Conservation (phyloP, 2,113 vertebrate species). For the Piprites chloris region DNA sequence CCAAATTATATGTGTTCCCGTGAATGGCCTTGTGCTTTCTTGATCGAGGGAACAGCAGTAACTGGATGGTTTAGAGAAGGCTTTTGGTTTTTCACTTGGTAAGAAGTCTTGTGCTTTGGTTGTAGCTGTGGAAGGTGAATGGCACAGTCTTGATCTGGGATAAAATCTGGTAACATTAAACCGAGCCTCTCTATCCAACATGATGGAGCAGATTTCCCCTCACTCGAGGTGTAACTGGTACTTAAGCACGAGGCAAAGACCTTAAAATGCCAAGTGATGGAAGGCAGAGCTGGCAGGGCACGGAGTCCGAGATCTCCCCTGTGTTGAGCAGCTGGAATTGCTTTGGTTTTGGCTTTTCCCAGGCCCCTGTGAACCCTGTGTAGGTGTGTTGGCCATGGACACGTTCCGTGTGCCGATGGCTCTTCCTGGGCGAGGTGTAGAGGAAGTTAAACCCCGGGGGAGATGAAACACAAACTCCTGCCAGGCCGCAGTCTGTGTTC, state of each 20-base stretch:
- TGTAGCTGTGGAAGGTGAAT: not conserved
- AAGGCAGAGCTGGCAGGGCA: not conserved
- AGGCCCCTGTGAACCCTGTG: not conserved
- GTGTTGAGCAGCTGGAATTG: not conserved
- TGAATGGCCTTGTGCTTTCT: not conserved
- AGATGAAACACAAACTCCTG: not conserved
- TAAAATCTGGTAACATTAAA: not conserved
- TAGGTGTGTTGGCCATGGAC: not conserved
- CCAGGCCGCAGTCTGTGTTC: not conserved
- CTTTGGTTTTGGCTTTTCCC: not conserved
- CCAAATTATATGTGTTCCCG: not conserved
- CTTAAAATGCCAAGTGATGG: not conserved
- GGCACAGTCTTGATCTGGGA: not conserved
- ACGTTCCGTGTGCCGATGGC: not conserved
- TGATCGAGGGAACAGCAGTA: not conserved
- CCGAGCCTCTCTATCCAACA: fast-evolving
- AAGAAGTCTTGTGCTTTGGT: not conserved
- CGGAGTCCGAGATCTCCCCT: not conserved
- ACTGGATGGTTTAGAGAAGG: not conserved
- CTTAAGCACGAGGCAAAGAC: not conserved
- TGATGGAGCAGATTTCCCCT: not conserved
- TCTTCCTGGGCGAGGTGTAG: not conserved
- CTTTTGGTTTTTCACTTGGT: not conserved
- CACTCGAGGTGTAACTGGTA: not conserved
- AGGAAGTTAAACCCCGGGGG: not conserved